Evolutionary conservation across 2,888 invertebrate species (phyloP), one percentile per base, ranked within the genome.

Genomic region (Cantharis rufa): DNA sequence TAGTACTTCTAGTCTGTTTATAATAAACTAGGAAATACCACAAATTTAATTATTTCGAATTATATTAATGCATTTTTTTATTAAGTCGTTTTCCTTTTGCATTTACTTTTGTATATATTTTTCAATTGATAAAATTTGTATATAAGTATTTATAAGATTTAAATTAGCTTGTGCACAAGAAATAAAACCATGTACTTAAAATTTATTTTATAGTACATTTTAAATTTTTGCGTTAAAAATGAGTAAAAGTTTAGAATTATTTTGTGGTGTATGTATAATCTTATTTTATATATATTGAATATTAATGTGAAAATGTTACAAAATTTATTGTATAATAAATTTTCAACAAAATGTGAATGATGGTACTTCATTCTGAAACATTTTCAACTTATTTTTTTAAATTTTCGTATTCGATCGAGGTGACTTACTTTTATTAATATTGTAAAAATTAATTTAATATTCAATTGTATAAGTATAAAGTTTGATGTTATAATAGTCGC

Each of bases 1-100:
- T 71, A 73, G 68, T 71, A 69, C 69, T 69, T 76, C 76, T 76
- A 76, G 76, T 76, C 76, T 66, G 63, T 76, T 72, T 76, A 76
- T 71, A 72, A 68, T 76, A 76, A 76, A 72, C 75, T 76, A 71
- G 69, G 32, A 69, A 76, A 69, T 72, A 64, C 48, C 48, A 48
- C 48, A 76, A 28, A 32, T 70, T 70, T 62, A 63, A 28, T 62
- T 71, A 72, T 68, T 68, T 24, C 21, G 28, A 66, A 10, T 72
- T 69, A 64, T 28, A 71, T 24, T 75, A 24, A 15, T 71, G 27
- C 63, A 63, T 71, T 66, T 11, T 61, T 71, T 71, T 66, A 75
- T 62, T 62, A 64, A 18, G 63, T 72, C 62, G 27, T 64, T 72
- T 15, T 68, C 64, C 64, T 64, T 63, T 72, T 72, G 15, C 72